Base-by-base conservation (phyloP, 2,888 invertebrate genomes). In the Metalampra italica region DNA sequence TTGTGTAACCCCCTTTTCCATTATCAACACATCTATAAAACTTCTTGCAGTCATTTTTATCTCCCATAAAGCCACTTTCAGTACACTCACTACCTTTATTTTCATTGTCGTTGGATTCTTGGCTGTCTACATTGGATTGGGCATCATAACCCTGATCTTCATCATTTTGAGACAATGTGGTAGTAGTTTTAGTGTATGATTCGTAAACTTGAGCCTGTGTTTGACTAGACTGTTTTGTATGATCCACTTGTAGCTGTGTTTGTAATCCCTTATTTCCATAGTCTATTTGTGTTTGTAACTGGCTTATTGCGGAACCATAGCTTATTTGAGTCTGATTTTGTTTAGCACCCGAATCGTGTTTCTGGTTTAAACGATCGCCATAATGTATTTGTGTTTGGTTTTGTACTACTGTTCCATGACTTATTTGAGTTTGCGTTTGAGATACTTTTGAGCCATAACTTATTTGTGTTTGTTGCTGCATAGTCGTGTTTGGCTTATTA, bases 1-100 rank as follows among this genome's bases (percentile, higher is more conserved):
- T 90, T 0, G 75, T 89, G 51, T 76, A 90, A 8, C 79, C 76
- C 9, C 82, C 83, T 56, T 64, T 80, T 11, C 85, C 88, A 56
- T 87, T 86, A 49, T 83, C 78, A 7, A 94, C 92, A 71, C 94
- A 94, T 58, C 93, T 88, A 63, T 93, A 93, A 74, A 94, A 94
- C 66, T 92, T 93, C 45, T 83, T 90, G 62, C 94, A 94, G 62
- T 94, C 90, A 29, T 78, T 64, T 43, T 46, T 40, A 62, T 80
- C 79, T 66, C 92, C 91, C 64, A 92, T 91, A 65, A 93, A 94
- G 34, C 94, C 94, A 71, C 91, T 92, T 41, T 57, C 50, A 22
- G 54, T 60, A 51, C 76, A 78, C 50, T 60, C 46, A 29, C 55
- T 50, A 36, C 29, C 12, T 12, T 48, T 36, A 2, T 13, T n/a